Base-by-base conservation (phyloP, 2,888 invertebrate genomes). In the Lasiommata megera region DNA sequence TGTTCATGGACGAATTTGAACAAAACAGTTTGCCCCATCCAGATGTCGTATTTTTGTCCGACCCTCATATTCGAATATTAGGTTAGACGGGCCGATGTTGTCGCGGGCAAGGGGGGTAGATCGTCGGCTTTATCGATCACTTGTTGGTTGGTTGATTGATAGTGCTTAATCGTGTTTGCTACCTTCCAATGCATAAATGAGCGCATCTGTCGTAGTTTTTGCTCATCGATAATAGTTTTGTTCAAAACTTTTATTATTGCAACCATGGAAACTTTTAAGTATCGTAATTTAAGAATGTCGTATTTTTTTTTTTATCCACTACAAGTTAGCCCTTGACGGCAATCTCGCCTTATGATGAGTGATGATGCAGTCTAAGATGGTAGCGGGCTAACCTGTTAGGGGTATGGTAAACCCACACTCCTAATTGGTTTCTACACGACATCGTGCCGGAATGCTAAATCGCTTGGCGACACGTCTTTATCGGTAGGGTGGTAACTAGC, bases 81-180 rank as follows among this genome's bases (percentile, higher is more conserved):
- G 87, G 88, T 88, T 89, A 89, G 84, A 79, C 82, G 86, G 80
- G 76, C 82, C 76, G 80, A 72, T 73, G 78, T 60, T 68, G 72
- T 9, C 34, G 9, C 11, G 67, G 64, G n/a, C n/a, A n/a, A n/a
- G 66, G 65, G 65, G 67, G 59, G 47, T 23, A 31, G 56, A 65
- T 67, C 62, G 62, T 41, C 52, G 62, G 64, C 60, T 65, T 64
- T 70, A 73, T 73, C 71, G 74, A 74, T 73, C 69, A 69, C 66
- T 67, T 66, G 69, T 67, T 65, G 64, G 72, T 67, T 65, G 64
- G 72, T 71, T 80, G 79, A 82, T 80, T 79, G 80, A 80, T 80
- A 74, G 76, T 72, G 73, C 66, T 71, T 75, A 73, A 77, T 76
- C 62, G 65, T 59, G 62, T 66, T 60, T 62, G 57, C 58, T 63